A percentile compares a stretch with the other conserved stretches of the same genome.
phyloP scores from a whole-genome alignment of 2,797 vertebrate genomes.

The Gymnothorax reevesii region DNA sequence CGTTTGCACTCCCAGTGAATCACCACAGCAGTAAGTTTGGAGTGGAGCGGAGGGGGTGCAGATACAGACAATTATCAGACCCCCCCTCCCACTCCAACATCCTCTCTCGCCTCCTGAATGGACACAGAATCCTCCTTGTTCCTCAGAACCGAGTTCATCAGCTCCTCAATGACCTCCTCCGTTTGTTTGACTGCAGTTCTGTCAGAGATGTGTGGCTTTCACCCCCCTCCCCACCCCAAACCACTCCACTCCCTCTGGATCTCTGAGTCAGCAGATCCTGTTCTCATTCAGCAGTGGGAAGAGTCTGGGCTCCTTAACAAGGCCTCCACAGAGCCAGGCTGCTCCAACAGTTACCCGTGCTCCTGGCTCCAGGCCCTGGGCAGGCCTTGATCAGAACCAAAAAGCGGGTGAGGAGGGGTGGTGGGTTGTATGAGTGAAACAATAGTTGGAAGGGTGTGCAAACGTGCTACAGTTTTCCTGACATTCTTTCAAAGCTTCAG shows the following conservation, averaged over 20 bases:
- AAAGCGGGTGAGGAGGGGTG: neutral
- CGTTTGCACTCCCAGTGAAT: neutral
- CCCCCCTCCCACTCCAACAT: neutral
- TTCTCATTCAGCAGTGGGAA: neutral
- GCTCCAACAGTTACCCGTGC: neutral
- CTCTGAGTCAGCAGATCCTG: slow-evolving; percentile 44
- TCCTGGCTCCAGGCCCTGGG: neutral
- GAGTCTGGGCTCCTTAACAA: neutral
- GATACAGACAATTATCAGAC: neutral
- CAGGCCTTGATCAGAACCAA: neutral
- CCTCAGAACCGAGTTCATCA: slow-evolving; percentile 58
- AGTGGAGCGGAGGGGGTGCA: neutral
- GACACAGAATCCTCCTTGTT: slow-evolving; percentile 69
- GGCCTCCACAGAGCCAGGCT: neutral
- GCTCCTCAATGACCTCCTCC: slow-evolving; percentile 44
- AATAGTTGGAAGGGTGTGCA: slow-evolving; percentile 3
- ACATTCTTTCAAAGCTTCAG: neutral
- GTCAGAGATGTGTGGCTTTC: slow-evolving; percentile 42
- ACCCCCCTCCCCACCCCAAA: slow-evolving; percentile 45
- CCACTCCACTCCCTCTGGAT: slow-evolving; percentile 1
- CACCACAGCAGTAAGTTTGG: neutral
- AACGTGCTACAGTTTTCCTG: neutral
- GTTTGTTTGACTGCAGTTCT: slow-evolving; percentile 59
- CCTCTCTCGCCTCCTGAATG: slow-evolving; percentile 35
- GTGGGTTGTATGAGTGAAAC: neutral